These are phyloP conservation scores for Alloscopus bannaensis DNA, from an alignment of 2,888 invertebrate species.

Conservation along the genomic window DNA sequence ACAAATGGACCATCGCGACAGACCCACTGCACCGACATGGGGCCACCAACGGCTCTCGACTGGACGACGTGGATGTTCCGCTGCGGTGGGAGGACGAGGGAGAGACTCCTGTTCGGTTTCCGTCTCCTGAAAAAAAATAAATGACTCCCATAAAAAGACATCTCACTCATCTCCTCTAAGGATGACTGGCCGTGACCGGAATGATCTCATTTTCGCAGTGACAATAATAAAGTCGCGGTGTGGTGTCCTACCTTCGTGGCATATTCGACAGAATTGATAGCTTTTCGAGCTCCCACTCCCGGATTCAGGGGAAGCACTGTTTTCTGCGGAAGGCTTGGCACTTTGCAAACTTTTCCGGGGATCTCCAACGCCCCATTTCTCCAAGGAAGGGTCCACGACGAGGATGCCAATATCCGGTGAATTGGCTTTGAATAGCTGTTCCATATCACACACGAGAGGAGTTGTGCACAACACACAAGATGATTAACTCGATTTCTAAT, in stretches of 20 bases:
- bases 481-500: too few relatives aligned
- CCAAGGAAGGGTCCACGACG: not conserved
- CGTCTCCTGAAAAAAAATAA: conserved; percentile 62
- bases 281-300: conserved; percentile 58
- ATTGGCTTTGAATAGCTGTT: conserved; percentile 4
- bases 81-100: conserved; percentile 19
- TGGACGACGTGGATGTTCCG: conserved; percentile 14
- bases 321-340: not conserved
- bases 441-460: too few relatives aligned
- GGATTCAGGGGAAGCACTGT: conserved; percentile 44
- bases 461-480: too few relatives aligned
- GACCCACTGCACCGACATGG: conserved; percentile 77
- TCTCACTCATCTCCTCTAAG: not conserved
- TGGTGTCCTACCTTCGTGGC: conserved; percentile 68
- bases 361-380: not conserved
- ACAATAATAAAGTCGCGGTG: too few relatives aligned
- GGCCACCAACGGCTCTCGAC: conserved; percentile 76
- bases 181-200: not conserved
- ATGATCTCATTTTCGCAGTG: not conserved
- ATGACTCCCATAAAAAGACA: not conserved
- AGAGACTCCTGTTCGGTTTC: conserved; percentile 39
- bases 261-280: conserved; percentile 71
- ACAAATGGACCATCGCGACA: conserved; percentile 77
- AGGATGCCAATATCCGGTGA: not conserved
- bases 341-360: not conserved